phyloP scores from a whole-genome alignment of 2,888 invertebrate genomes.

The Epirrhoe alternata region DNA sequence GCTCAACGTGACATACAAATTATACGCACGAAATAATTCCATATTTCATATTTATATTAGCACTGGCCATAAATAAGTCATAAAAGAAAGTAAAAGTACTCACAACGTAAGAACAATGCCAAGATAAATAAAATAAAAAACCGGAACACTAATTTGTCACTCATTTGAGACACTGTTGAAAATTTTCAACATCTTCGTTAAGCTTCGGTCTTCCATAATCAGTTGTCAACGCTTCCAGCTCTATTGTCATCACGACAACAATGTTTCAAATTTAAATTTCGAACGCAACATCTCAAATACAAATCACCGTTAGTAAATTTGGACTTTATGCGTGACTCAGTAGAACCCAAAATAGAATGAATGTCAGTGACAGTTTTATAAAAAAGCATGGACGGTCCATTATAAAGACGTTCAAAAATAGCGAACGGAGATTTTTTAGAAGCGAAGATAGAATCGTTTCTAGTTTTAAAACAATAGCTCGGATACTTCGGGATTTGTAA shows the following conservation, averaged over 20 bases:
- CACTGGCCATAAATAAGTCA: slow-evolving; percentile 62
- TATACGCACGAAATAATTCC: slow-evolving; percentile 66
- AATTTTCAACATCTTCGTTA: slow-evolving; percentile 66
- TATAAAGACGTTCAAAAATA: slow-evolving; percentile 67
- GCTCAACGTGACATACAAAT: slow-evolving; percentile 64
- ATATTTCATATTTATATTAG: slow-evolving; percentile 68
- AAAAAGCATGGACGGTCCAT: slow-evolving; percentile 51
- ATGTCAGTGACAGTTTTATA: slow-evolving; percentile 49
- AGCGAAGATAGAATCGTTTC: slow-evolving; percentile 74
- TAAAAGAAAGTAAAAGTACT: slow-evolving; percentile 50
- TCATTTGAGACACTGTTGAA: slow-evolving; percentile 64
- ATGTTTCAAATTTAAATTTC: slow-evolving; percentile 52
- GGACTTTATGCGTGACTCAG: slow-evolving; percentile 41
- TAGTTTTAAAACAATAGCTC: slow-evolving; percentile 71
- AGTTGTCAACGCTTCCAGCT: slow-evolving; percentile 70
- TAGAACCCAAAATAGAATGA: slow-evolving; percentile 41
- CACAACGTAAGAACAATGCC: slow-evolving; percentile 57
- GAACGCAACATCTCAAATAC: slow-evolving; percentile 41
- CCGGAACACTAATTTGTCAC: slow-evolving; percentile 69
- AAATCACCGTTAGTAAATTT: slow-evolving; percentile 36
- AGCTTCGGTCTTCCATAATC: slow-evolving; percentile 64
- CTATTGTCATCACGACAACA: slow-evolving; percentile 74
- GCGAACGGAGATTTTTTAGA: slow-evolving; percentile 58
- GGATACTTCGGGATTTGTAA: slow-evolving; percentile 68
- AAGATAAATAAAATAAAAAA: slow-evolving; percentile 61